These are phyloP conservation scores for Falco rusticolus DNA, from an alignment of 2,797 vertebrate species.

Conservation along the genomic window DNA sequence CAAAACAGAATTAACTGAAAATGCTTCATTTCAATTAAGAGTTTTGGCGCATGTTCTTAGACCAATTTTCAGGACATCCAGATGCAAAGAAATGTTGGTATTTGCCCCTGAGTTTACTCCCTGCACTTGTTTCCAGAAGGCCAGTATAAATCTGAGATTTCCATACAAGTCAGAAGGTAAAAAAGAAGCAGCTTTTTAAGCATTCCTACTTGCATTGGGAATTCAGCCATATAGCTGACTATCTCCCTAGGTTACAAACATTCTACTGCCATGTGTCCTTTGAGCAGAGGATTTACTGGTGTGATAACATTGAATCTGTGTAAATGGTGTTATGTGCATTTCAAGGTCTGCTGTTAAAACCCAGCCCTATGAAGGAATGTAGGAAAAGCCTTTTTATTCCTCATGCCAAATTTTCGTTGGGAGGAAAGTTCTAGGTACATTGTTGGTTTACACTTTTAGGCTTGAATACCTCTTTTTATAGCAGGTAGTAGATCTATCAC, in stretches of 20 bases:
- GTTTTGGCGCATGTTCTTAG: not conserved
- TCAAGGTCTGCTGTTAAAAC: constrained; percentile 2
- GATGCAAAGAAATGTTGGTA: not conserved
- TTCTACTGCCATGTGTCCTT: not conserved
- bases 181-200: not conserved
- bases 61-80: not conserved
- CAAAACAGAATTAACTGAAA: not conserved
- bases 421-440: not conserved
- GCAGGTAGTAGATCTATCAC: not conserved
- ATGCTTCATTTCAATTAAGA: not conserved
- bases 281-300: not conserved
- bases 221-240: not conserved
- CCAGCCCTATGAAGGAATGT: not conserved
- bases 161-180: not conserved
- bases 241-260: not conserved
- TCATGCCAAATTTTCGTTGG: not conserved
- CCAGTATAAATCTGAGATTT: not conserved
- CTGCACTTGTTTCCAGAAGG: not conserved
- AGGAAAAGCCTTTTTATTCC: not conserved
- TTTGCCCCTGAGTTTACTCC: not conserved
- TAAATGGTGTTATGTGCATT: not conserved
- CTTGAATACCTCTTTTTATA: not conserved
- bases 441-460: not conserved
- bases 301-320: not conserved
- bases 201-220: not conserved